These are phyloP conservation scores for Dendrolimus houi DNA, from an alignment of 2,888 invertebrate species.

Conservation along the genomic window DNA sequence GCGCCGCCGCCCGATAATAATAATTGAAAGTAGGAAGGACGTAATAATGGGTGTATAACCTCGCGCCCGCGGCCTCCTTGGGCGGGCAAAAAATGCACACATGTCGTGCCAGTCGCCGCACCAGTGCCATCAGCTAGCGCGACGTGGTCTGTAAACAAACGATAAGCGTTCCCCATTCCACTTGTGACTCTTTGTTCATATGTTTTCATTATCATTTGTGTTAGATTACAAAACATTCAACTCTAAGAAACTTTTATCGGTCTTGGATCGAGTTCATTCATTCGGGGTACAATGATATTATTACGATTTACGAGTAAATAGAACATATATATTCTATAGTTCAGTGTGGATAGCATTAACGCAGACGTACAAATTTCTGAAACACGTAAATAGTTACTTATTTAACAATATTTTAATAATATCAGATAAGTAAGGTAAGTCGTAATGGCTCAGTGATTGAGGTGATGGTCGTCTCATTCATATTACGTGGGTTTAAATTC, in stretches of 20 bases:
- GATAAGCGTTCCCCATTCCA: constrained; percentile 39
- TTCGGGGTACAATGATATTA: constrained; percentile 9
- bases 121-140: constrained; percentile 37
- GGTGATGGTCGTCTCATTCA: too few species aligned
- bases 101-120: constrained; percentile 51
- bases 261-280: constrained; percentile 27
- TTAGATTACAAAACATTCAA: constrained; percentile 35
- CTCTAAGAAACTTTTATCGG: constrained; percentile 40
- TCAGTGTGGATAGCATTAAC: too few species aligned
- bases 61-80: constrained; percentile 76
- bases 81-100: constrained; percentile 76
- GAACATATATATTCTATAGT: too few species aligned
- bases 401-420: too few species aligned
- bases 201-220: constrained; percentile 31
- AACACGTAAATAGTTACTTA: too few species aligned
- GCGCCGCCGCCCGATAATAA: constrained; percentile 74
- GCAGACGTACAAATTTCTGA: too few species aligned
- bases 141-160: constrained; percentile 49
- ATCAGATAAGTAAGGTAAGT: too few species aligned
- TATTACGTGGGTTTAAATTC: too few species aligned
- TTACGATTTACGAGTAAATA: neutral
- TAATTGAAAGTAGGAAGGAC: constrained; percentile 77
- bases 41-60: constrained; percentile 77
- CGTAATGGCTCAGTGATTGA: too few species aligned
- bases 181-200: constrained; percentile 44